Percentiles rank a stretch among this genome's conserved stretches.
Evolutionary conservation across 2,888 invertebrate genomes (phyloP).

Genomic region (Cryptophagus acutangulus): DNA sequence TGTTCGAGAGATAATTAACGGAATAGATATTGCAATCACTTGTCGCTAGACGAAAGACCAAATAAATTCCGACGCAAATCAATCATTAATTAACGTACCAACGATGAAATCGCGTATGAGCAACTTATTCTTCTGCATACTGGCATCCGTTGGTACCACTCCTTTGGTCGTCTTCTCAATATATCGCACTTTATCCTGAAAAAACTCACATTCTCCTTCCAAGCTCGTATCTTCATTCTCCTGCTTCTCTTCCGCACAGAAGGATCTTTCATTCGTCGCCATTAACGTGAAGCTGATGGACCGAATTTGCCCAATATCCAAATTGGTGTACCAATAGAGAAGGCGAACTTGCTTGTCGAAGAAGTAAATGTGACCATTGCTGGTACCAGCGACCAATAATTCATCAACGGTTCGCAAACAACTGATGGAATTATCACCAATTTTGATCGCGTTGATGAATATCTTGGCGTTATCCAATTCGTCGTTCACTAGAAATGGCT

Average conservation of each 20-base stretch:
- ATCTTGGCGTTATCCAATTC: conserved; percentile 43
- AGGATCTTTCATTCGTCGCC: too few species aligned
- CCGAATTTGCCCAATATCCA: conserved; percentile 49
- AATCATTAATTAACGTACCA: too few species aligned
- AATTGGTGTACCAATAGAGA: conserved; percentile 55
- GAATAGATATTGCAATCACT: too few species aligned
- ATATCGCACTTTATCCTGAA: neutral
- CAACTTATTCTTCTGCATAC: too few species aligned
- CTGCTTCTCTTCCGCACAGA: too few species aligned
- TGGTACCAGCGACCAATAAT: conserved; percentile 51
- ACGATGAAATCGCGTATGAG: too few species aligned
- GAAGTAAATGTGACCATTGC: conserved; percentile 54
- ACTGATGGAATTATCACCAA: conserved; percentile 47
- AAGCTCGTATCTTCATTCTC: neutral
- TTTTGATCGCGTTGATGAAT: conserved; percentile 51
- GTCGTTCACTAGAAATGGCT: conserved; percentile 34
- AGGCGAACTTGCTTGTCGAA: conserved; percentile 56
- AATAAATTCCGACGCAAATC: too few species aligned
- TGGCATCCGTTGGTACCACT: conserved; percentile 49
- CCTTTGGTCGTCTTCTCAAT: neutral
- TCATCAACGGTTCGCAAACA: conserved; percentile 52
- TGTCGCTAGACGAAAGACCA: too few species aligned
- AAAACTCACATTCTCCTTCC: neutral
- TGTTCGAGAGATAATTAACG: too few species aligned
- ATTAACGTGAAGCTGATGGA: conserved; percentile 52